These are phyloP conservation scores for Lymantria dispar DNA, from an alignment of 2,888 invertebrate genomes.

Conservation along the genomic window DNA sequence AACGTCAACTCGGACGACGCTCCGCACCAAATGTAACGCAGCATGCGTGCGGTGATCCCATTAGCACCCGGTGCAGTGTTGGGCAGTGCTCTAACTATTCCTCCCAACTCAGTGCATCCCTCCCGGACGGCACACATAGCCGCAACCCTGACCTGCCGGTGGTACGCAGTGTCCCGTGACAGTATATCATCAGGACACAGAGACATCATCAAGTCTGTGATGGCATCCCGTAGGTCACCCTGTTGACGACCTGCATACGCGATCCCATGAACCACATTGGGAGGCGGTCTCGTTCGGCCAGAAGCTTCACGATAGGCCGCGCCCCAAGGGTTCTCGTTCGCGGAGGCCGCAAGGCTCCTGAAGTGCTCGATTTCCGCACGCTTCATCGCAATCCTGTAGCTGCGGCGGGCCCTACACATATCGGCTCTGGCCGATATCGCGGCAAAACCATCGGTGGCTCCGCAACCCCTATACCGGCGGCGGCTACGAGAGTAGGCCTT, in stretches of 20 bases:
- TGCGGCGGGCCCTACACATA: too few species aligned
- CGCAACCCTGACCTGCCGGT: slow-evolving; percentile 15
- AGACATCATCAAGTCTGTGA: background rate
- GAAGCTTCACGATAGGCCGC: background rate
- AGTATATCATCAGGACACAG: slow-evolving; percentile 35
- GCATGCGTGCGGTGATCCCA: background rate
- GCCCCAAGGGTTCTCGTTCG: background rate
- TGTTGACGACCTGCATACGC: slow-evolving; percentile 1
- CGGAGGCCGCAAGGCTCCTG: too few species aligned
- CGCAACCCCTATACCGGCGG: too few species aligned
- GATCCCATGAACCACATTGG: slow-evolving; percentile 18
- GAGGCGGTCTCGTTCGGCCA: slow-evolving; percentile 7
- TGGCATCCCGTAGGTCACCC: slow-evolving; percentile 8
- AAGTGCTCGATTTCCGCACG: too few species aligned
- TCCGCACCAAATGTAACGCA: background rate
- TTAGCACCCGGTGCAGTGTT: slow-evolving; percentile 17
- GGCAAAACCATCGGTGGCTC: too few species aligned
- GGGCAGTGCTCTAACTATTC: slow-evolving; percentile 20
- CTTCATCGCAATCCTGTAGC: too few species aligned
- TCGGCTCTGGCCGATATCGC: too few species aligned
- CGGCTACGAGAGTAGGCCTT: too few species aligned
- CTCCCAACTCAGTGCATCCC: background rate
- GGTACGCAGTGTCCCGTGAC: slow-evolving; percentile 16
- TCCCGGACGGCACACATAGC: slow-evolving; percentile 20
- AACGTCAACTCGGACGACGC: background rate